A percentile compares a stretch with the other conserved stretches of the same genome.
These are phyloP conservation scores for Labia minor DNA, from an alignment of 2,888 invertebrate species.

Conservation along the genomic window DNA sequence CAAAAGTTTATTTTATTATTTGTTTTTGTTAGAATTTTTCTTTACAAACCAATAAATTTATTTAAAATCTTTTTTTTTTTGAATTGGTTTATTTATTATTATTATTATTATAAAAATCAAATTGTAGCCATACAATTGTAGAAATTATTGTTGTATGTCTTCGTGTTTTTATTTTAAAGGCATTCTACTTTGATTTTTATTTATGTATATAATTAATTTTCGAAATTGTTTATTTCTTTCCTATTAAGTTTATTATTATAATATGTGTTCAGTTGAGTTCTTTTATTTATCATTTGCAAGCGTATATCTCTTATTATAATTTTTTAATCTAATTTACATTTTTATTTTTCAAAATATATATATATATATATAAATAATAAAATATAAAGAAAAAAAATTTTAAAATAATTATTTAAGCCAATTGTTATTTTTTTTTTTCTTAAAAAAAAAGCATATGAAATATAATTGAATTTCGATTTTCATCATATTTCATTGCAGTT, in stretches of 20 bases:
- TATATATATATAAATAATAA: too few relatives aligned
- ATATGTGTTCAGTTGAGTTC: background rate
- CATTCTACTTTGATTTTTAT: conserved; percentile 4
- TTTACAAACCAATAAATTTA: background rate
- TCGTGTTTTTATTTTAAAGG: background rate
- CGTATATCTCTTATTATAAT: background rate
- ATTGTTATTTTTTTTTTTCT: too few relatives aligned
- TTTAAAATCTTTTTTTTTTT: too few relatives aligned
- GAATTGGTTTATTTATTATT: background rate
- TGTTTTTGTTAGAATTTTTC: background rate
- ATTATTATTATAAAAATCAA: background rate
- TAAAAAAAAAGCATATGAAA: too few relatives aligned
- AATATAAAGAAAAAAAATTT: too few relatives aligned
- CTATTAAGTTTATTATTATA: background rate
- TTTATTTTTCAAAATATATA: too few relatives aligned
- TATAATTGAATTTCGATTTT: too few relatives aligned
- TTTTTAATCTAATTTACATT: too few relatives aligned
- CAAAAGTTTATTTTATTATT: too few relatives aligned
- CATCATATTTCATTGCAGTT: too few relatives aligned
- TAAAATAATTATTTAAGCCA: too few relatives aligned
- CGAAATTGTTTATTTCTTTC: background rate
- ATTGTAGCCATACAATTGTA: background rate
- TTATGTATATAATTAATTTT: background rate
- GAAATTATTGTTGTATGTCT: background rate
- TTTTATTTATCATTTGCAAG: background rate